Conservation (phyloP, 2,113 vertebrate species). For the Rhinolophus sinicus region DNA sequence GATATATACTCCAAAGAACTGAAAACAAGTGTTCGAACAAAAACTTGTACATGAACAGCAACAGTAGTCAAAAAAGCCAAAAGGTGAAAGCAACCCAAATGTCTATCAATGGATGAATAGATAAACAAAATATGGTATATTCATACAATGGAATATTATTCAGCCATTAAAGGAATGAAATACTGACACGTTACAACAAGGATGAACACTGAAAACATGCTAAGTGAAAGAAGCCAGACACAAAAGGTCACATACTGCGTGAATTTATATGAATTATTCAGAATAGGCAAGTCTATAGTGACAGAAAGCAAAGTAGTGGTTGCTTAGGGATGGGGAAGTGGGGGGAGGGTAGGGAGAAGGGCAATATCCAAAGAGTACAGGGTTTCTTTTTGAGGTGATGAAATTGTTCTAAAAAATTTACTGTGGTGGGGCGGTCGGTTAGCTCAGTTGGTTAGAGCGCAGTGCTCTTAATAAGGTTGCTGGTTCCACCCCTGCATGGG, state of each 20-base stretch:
- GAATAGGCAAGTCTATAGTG: background rate
- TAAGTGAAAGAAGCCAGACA: constrained; percentile 2
- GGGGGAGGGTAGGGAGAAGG: background rate
- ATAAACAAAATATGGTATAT: background rate
- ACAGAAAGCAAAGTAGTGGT: background rate
- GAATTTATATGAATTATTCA: background rate
- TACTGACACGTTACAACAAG: background rate
- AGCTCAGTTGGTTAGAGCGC: too few species aligned
- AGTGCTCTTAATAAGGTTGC: too few species aligned
- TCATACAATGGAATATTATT: background rate
- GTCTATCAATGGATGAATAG: background rate
- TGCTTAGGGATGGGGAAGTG: background rate
- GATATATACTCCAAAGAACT: background rate
- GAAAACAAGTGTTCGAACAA: background rate
- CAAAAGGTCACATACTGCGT: background rate
- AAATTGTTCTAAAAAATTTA: constrained; percentile 20
- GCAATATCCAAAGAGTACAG: background rate
- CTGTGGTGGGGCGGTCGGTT: background rate
- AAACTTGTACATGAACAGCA: background rate
- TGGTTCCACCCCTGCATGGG: too few species aligned
- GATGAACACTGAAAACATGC: background rate
- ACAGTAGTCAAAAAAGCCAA: background rate
- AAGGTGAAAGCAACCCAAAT: background rate
- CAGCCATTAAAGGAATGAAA: background rate
- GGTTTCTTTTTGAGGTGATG: background rate